Evolutionary conservation across 2,113 vertebrate genomes (phyloP), one percentile per base, ranked within the genome.

Genomic region (Myrmecophaga tridactyla): DNA sequence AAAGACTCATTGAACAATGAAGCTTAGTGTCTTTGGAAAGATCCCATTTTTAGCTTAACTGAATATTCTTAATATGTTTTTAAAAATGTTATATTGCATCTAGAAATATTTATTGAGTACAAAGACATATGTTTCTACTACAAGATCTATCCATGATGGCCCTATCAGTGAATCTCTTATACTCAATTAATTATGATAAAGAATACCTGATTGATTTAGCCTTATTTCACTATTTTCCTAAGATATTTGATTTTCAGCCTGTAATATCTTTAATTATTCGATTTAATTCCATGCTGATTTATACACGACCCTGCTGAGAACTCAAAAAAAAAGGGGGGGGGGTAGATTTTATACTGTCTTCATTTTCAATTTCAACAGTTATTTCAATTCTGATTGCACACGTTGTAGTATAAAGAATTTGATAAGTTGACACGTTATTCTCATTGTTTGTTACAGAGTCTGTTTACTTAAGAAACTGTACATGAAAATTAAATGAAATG

Each of bases 141-240:
- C 4, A n/a, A 21, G 20, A 34, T 73, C 85, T 89, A 12, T 58
- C 46, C 81, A 27, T 76, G 53, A 34, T 43, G 73, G n/a, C 17
- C 14, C 25, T 39, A 77, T 60, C 25, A 69, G 23, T 39, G 6
- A 67, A 39, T 5, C 56, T 89, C 41, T 82, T 92, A 43, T 51
- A 34, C 4, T 77, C 65, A 70, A 27, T 77, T 81, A 86, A 96
- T 56, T 63, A 58, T 95, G 78, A 48, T 92, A 94, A 90, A 92
- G 27, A 80, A 27, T 48, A 12, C 58, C 69, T 87, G n/a, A 63
- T 21, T 94, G 46, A 48, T 43, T 92, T 76, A 58, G 46, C 46
- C 77, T 77, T 83, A 80, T 94, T 94, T 91, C 88, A 93, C 72
- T 60, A 65, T n/a, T 84, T 82, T 94, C 41, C 15, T 77, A 96